These are phyloP conservation scores for Hydrophis major DNA, from an alignment of 2,797 vertebrate species.

Conservation along the genomic window DNA sequence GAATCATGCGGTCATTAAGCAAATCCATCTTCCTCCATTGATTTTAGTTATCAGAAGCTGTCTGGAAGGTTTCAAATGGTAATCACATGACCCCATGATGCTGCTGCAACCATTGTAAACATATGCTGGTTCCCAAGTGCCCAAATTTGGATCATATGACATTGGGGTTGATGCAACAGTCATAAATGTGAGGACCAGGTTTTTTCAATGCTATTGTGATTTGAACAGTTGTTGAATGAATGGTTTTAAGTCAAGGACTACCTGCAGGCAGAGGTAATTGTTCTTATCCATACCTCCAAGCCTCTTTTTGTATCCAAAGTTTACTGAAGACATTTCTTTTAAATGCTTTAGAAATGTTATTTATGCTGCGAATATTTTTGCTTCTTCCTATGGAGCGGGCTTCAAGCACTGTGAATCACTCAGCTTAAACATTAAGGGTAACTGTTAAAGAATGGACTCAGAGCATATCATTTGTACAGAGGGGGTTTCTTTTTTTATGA, in stretches of 20 bases:
- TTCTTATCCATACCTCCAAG: not conserved
- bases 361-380: not conserved
- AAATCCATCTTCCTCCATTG: not conserved
- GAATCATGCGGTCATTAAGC: not conserved
- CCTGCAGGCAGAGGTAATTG: not conserved
- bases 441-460: not conserved
- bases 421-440: rapidly evolving
- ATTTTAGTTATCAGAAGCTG: not conserved
- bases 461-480: not conserved
- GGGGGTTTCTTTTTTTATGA: constrained; percentile 36
- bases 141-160: not conserved
- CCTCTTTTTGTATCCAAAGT: not conserved
- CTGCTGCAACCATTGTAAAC: not conserved
- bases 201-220: not conserved
- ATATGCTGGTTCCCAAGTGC: not conserved
- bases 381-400: not conserved
- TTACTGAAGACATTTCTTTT: not conserved
- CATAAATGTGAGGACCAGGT: not conserved
- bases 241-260: not conserved
- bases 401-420: rapidly evolving
- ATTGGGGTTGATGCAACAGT: not conserved
- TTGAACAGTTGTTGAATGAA: not conserved
- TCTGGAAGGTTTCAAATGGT: not conserved
- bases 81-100: not conserved
- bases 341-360: not conserved